Conservation (phyloP, 2,888 invertebrate genomes). For the Saturnia pavonia region DNA sequence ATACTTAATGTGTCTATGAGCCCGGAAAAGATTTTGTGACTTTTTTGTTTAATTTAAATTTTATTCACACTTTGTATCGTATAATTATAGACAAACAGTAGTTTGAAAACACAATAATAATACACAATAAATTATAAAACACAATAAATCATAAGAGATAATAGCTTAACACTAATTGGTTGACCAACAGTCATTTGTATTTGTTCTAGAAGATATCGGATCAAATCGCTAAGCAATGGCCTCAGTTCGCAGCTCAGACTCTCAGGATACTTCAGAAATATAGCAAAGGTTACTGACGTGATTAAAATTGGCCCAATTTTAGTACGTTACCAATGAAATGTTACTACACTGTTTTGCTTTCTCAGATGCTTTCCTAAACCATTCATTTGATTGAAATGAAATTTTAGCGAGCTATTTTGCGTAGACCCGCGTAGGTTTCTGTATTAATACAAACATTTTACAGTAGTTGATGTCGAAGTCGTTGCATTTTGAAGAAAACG, state of each 20-base stretch:
- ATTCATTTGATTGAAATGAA: too few relatives aligned
- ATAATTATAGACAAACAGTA: background rate
- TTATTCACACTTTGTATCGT: background rate
- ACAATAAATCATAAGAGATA: background rate
- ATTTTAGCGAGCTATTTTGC: too few relatives aligned
- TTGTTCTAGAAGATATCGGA: background rate
- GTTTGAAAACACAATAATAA: background rate
- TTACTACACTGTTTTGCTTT: too few relatives aligned
- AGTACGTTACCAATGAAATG: background rate
- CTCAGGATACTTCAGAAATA: background rate
- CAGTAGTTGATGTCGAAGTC: too few relatives aligned
- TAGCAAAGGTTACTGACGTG: background rate
- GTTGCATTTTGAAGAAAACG: too few relatives aligned
- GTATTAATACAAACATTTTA: too few relatives aligned
- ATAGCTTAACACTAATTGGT: background rate
- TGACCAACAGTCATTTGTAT: constrained; percentile 23
- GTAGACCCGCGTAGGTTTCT: too few relatives aligned
- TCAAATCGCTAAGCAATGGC: background rate
- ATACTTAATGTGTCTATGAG: background rate
- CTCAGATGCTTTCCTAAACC: too few relatives aligned
- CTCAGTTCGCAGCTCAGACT: too few relatives aligned
- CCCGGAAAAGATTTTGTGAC: background rate
- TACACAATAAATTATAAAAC: background rate
- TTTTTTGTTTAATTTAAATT: background rate
- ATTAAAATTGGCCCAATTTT: background rate